Evolutionary conservation across 2,113 vertebrate species (phyloP).

Genomic region (Nematolebias whitei): DNA sequence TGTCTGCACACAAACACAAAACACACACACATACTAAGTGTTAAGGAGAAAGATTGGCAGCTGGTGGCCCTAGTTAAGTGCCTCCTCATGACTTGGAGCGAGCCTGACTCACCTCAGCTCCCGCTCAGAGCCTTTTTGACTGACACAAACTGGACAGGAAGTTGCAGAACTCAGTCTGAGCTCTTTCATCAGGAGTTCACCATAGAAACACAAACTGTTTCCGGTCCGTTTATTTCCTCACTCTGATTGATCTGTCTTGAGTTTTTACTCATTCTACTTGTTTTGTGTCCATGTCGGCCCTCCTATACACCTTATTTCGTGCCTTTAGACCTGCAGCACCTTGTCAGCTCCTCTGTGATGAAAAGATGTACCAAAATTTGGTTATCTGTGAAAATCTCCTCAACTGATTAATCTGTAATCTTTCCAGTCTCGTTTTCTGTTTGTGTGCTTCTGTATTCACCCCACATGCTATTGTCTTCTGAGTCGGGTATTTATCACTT

Average conservation of each 20-base stretch:
- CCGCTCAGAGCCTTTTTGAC: conserved; percentile 16
- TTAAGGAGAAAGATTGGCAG: conserved; percentile 32
- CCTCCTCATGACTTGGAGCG: conserved; percentile 18
- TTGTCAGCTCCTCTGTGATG: conserved; percentile 43
- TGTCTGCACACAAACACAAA: conserved; percentile 36
- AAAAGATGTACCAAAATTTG: conserved; percentile 52
- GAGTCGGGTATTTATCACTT: conserved; percentile 31
- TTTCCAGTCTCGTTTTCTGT: conserved; percentile 10
- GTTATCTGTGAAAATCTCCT: conserved; percentile 54
- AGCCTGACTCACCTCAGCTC: conserved; percentile 17
- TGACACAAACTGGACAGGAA: conserved; percentile 39
- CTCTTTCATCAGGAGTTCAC: too few species aligned
- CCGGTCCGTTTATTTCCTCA: conserved; percentile 10
- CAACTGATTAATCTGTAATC: conserved; percentile 40
- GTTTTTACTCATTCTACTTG: conserved; percentile 28
- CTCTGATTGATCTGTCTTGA: conserved; percentile 30
- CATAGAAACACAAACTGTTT: conserved; percentile 10
- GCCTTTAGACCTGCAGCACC: conserved; percentile 43
- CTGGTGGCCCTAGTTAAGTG: conserved; percentile 6
- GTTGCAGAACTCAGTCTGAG: conserved; percentile 17
- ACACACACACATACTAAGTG: conserved; percentile 3
- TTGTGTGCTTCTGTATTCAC: conserved; percentile 16
- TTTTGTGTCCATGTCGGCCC: conserved; percentile 26
- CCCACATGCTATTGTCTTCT: conserved; percentile 12
- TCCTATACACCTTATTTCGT: neutral